Evolutionary conservation across 2,888 invertebrate species (phyloP), one percentile per base, ranked within the genome.

Genomic region (Chrysotoxum bicinctum): DNA sequence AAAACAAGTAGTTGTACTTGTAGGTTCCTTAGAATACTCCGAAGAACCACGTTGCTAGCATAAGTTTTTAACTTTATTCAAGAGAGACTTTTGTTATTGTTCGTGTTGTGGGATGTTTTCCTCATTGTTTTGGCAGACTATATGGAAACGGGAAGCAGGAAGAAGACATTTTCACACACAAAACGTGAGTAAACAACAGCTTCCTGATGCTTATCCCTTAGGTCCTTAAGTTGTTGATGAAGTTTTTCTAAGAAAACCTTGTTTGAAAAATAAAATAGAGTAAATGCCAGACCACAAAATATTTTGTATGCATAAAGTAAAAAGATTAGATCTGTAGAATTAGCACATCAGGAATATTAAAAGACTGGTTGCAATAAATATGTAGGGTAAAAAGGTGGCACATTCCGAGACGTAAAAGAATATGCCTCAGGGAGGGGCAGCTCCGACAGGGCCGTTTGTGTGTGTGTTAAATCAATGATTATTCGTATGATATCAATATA

Each of bases 61-160:
- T 66, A 66, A 35, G 66, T 66, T 66, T 35, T 35, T n/a, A 48
- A 23, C 50, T 50, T 66, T 66, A 50, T 45, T 32, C 43, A 45
- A 32, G 7, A 37, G 21, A 35, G 21, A 66, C 50, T 50, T 32
- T 66, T 50, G 66, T 37, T 50, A 66, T 50, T 50, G 50, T 50
- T 66, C 50, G 35, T 66, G 35, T 66, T n/a, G 23, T 50, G 50
- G 64, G 19, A 64, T 64, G 64, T 64, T 64, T 19, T 64, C 14
- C 45, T 45, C 19, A 64, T 64, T 64, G 62, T 62, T 43, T 19
- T 9, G 5, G 14, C 14, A 37, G 37, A 58, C 58, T 26, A 26
- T 26, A 26, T 40, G 16, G 45, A 45, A 45, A 4, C 4, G 9
- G 23, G 40, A 60, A 26, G 9, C 30, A 7, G 8, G 5, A 12